Conservation (phyloP, 2,888 invertebrate genomes). For the Frankliniella intonsa region DNA sequence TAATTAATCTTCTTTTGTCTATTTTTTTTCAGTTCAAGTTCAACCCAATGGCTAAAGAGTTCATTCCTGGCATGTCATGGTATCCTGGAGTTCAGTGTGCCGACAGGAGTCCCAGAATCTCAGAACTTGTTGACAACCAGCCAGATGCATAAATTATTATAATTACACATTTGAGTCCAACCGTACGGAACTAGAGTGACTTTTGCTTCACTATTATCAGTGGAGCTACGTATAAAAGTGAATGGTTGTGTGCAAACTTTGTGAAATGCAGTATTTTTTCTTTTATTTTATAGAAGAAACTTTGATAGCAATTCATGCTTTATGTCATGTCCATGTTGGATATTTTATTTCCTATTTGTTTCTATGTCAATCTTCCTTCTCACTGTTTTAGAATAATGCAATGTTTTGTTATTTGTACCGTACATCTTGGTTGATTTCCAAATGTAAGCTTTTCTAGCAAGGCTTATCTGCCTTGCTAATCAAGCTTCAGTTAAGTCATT, state of each 20-base stretch:
- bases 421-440: constrained; percentile 13
- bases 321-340: neutral
- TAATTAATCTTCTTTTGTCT: neutral
- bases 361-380: neutral
- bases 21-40: neutral
- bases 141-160: neutral
- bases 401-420: neutral
- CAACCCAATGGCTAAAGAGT: constrained; percentile 5
- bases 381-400: neutral
- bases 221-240: constrained; percentile 12
- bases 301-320: neutral
- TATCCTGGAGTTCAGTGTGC: neutral
- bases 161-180: constrained; percentile 1
- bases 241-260: constrained; percentile 17
- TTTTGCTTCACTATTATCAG: neutral
- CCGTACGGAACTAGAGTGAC: constrained; percentile 15
- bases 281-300: constrained; percentile 1
- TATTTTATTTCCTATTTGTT: neutral
- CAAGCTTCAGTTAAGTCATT: too few species aligned
- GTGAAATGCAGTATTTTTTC: constrained; percentile 18
- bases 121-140: constrained; percentile 3
- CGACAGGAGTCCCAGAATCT: neutral
- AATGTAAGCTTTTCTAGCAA: neutral
- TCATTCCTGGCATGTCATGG: constrained; percentile 6
- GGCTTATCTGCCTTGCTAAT: neutral